Evolutionary conservation across 2,113 vertebrate genomes (phyloP), one percentile per base, ranked within the genome.

Genomic region (Planiliza haematocheilus): DNA sequence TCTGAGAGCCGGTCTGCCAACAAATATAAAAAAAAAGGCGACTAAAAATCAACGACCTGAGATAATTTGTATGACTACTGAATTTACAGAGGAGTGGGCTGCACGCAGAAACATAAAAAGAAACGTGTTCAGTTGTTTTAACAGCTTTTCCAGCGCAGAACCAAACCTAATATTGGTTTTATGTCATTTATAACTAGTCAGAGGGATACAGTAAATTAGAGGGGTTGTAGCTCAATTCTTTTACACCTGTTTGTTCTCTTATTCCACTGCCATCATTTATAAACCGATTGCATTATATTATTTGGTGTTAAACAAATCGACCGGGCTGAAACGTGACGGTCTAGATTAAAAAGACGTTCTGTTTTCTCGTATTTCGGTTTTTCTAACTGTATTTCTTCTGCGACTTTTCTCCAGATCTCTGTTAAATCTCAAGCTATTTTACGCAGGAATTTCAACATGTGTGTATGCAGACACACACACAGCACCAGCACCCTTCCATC

Each of bases 401-500:
- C 84, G 94, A 96, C 95, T 95, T 94, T 95, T 90, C 90, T 93
- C 93, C 91, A 97, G 96, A 96, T 96, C 96, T 95, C 93, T 92
- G 89, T 91, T 95, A 96, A 96, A 94, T 92, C 95, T 88, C 30
- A 10, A 43, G 90, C 92, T 95, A 90, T 93, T 93, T 71, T 55
- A 59, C 91, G 89, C 92, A 93, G 90, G 95, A 95, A 96, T 96
- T 94, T 94, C 94, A 88, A 95, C 94, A 94, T 95, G 93, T 93
- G 92, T 30, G 24, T 30, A n/a, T 8, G 4, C 20, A 30, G 14
- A 55, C 14, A 38, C 93, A 95, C 94, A 94, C 93, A 45, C 21
- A 18, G 94, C 95, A 95, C 95, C 95, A 95, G 96, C 17, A 48
- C 38, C n/a, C 57, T n/a, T 21, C 62, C 93, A 95, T 95, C 94